Base-by-base conservation (phyloP, 1,140 invertebrate genomes). In the Achatina immaculata region DNA sequence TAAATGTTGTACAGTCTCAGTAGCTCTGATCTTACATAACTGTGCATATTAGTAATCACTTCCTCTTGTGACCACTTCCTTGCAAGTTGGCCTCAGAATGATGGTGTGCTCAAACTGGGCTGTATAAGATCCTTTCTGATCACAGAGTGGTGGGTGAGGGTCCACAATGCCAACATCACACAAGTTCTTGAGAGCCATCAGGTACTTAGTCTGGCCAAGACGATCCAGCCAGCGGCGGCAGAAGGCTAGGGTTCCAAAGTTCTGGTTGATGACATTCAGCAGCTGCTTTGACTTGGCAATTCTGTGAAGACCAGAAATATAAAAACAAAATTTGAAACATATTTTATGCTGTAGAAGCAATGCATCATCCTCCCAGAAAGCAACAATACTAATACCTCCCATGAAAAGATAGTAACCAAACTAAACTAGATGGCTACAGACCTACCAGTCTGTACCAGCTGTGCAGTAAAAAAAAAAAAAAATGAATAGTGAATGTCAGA, bases 41-140 rank as follows among this genome's bases (percentile, higher is more conserved):
- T n/a, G n/a, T n/a, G n/a, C n/a, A n/a, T n/a, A 51, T 69, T 78
- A 99, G 91, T 99, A 99, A 91, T 99, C 98, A 79, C 96, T 95
- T 73, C 98, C 98, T 80, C 98, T 94, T 21, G 96, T 98, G 36
- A 99, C 95, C 7, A 99, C 94, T 93, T 99, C 99, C 92, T 99
- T 99, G 93, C 98, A 99, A 0, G 98, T 99, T 21, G 99, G 98
- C 87, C 98, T 93, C 68, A 99, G 93, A 68, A 99, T 94, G 87
- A 99, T 96, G 0, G 99, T 99, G 91, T 99, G 99, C 91, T 99
- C 99, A 91, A 96, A 99, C 92, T 99, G 99, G 69, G 99, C 99
- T 0, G 98, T 99, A 91, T 99, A 99, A 90, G 95, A 98, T 80
- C 98, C 98, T 91, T 98, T 99, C 42, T 96, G 94, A 90, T 99